Percentiles rank a stretch among this genome's conserved stretches.
These are phyloP conservation scores for Pao palembangensis DNA, from an alignment of 2,113 vertebrate species.

Conservation along the genomic window DNA sequence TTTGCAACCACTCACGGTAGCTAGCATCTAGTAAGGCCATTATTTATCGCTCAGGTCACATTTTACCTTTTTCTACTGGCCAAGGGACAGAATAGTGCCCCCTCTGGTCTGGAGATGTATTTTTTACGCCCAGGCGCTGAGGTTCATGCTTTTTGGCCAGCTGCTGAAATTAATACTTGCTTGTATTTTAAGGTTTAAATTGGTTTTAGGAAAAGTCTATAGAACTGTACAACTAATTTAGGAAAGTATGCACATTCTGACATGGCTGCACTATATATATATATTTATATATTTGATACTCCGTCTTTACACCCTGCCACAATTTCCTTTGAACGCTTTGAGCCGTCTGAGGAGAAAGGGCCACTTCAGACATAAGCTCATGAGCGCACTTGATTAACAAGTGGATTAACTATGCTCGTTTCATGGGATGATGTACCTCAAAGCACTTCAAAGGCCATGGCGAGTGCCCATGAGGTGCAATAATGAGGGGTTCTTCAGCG, in stretches of 20 bases:
- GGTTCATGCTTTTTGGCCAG: no score
- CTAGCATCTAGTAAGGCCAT: no score
- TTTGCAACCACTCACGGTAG: no score
- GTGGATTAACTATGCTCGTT: conserved; percentile 79
- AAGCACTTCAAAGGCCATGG: conserved; percentile 78
- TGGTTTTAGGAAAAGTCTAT: background rate
- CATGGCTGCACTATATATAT: conserved; percentile 34
- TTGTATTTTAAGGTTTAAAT: background rate
- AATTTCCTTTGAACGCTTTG: conserved; percentile 65
- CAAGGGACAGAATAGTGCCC: no score
- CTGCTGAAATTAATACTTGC: no score
- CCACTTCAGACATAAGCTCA: conserved; percentile 72
- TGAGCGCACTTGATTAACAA: conserved; percentile 79
- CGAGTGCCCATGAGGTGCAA: conserved; percentile 71
- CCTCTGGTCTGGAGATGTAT: no score
- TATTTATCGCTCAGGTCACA: no score
- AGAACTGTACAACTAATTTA: background rate
- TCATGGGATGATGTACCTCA: conserved; percentile 77
- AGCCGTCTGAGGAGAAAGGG: conserved; percentile 70
- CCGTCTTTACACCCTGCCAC: conserved; percentile 53
- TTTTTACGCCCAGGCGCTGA: no score
- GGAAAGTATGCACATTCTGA: conserved; percentile 33
- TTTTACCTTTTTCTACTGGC: no score
- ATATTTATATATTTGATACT: conserved; percentile 38
- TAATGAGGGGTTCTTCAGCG: conserved; percentile 72